Evolutionary conservation across 2,888 invertebrate genomes (phyloP), one percentile per base, ranked within the genome.

Genomic region (Hemicrepidius hirtus): DNA sequence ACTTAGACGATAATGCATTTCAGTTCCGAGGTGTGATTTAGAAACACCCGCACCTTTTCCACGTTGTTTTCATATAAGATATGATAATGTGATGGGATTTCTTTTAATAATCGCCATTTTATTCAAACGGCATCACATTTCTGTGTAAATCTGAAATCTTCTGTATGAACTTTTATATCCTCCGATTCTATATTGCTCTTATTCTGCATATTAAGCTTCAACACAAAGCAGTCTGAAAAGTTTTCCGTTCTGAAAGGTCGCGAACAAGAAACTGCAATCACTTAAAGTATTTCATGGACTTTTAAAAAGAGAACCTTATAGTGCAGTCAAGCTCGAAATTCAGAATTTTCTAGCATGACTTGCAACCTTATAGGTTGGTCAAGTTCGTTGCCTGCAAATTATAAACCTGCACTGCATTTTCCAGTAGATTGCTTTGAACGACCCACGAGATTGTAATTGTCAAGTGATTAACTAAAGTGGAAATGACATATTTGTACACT

Each of bases 1-100:
- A 57, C 57, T 24, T 65, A 37, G 50, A 50, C 32, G 64, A 65
- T 65, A 65, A 65, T 55, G 55, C 44, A n/a, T 10, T n/a, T n/a
- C 28, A 55, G 57, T 55, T 66, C 37, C 37, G 35, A 53, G 21
- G 55, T 55, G 41, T 41, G 57, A 66, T 41, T 66, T 57, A 66
- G 20, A 55, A 55, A 20, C 57, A 57, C 24, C 53, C 55, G 53
- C 44, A 57, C 41, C 28, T 53, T 66, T 66, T 40, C 66, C 55
- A 16, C 21, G 41, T 41, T 66, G 55, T 50, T 65, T 65, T 28
- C 53, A 53, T 53, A 32, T 12, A 24, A 44, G 53, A 21, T 53
- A 53, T 57, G 57, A 37, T 57, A 57, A 57, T 57, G 57, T 12
- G 37, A 57, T 37, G 57, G 28, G 53, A 37, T 5, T 37, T 57